Base-by-base conservation (phyloP, 2,888 invertebrate genomes). In the Antheraea yamamai region DNA sequence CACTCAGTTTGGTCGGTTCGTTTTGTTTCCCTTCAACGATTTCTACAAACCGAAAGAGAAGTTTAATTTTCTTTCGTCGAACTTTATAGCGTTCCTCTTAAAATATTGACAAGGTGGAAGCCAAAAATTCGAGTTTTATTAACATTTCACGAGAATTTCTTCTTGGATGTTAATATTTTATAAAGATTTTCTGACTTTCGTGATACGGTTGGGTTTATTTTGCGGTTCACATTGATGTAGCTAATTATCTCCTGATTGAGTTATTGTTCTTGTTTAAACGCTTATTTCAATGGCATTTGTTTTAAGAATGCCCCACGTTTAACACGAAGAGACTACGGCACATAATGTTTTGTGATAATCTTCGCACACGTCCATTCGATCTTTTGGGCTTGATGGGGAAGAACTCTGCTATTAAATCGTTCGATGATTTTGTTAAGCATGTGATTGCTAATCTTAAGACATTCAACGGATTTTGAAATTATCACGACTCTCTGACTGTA, bases 11-110 rank as follows among this genome's bases (percentile, higher is more conserved):
- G 30, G 82, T 82, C 79, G 77, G 75, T 76, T 78, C 81, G 81
- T 79, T 84, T 85, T 84, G 84, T 83, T 85, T 84, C 82, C 77
- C 78, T 82, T 81, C 78, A 79, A 77, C 73, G 75, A 78, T 83
- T 80, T 78, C 75, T 77, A 75, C 71, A 75, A 81, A 77, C 76
- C 74, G 71, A 80, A 78, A 80, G 79, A 73, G 77, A 82, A 85
- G 85, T 87, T 87, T 81, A 84, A 88, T 85, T 85, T 86, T 83
- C 82, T 83, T 82, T 77, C 73, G 74, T 39, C 66, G 68, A 82
- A 86, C 79, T 86, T 86, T 81, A 80, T 78, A 79, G 77, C 75
- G 77, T 73, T 75, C 64, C 77, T 78, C 81, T 77, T 80, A 78
- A 84, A 81, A 85, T 84, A 86, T 86, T 86, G 85, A 82, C 81